These are phyloP conservation scores for Tragelaphus imberbis DNA, from an alignment of 2,113 vertebrate genomes.

Conservation along the genomic window DNA sequence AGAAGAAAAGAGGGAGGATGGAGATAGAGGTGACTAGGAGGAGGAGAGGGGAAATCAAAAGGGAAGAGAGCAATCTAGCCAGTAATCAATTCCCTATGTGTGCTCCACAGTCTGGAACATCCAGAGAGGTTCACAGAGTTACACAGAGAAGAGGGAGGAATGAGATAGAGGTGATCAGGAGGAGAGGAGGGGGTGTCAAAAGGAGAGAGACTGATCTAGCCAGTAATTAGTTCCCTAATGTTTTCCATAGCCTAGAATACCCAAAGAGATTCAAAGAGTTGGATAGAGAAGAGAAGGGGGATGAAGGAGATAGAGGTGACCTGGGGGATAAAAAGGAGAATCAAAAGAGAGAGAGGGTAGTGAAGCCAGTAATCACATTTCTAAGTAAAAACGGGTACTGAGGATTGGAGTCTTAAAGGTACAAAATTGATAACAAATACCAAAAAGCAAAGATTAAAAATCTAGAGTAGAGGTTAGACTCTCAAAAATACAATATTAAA, in stretches of 20 bases:
- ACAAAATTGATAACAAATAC: not conserved
- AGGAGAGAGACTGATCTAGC: not conserved
- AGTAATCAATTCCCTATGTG: not conserved
- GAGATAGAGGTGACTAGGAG: not conserved
- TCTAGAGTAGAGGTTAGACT: not conserved
- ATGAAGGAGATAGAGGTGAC: not conserved
- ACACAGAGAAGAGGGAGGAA: not conserved
- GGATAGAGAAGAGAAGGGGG: not conserved
- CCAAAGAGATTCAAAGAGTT: not conserved
- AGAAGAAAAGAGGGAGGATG: not conserved
- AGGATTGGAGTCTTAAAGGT: not conserved
- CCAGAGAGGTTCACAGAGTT: not conserved
- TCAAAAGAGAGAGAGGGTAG: not conserved
- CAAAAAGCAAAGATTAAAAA: not conserved
- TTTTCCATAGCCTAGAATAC: too few species aligned
- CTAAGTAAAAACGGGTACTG: not conserved
- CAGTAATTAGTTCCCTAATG: too few species aligned
- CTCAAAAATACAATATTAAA: not conserved
- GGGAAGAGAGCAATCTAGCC: not conserved
- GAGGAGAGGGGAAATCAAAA: not conserved
- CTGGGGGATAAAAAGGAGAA: not conserved
- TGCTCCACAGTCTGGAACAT: not conserved
- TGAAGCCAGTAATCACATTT: not conserved
- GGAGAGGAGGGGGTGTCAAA: not conserved
- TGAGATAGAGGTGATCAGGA: not conserved